Conservation (phyloP, 2,797 vertebrate genomes). For the Acanthurus tractus region DNA sequence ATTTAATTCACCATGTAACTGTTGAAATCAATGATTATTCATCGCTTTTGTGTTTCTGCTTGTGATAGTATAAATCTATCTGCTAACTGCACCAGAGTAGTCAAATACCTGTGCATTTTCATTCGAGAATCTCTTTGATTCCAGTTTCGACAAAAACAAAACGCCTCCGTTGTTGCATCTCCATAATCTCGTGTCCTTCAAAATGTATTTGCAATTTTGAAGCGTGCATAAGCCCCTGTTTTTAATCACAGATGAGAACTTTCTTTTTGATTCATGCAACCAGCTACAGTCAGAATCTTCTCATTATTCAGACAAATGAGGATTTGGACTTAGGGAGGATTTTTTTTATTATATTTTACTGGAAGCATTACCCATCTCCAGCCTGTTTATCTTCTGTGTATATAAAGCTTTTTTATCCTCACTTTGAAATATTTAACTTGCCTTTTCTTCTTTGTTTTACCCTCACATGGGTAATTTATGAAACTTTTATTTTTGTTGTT, state of each 20-base stretch:
- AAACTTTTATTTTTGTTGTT: constrained; percentile 45
- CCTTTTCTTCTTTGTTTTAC: constrained; percentile 58
- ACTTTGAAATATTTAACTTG: constrained; percentile 66
- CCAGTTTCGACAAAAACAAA: constrained; percentile 29
- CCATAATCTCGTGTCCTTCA: constrained; percentile 55
- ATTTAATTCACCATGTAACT: background rate
- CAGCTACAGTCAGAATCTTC: constrained; percentile 46
- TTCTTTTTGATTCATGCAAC: constrained; percentile 58
- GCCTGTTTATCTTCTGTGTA: constrained; percentile 67
- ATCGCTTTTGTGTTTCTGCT: background rate
- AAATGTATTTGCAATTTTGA: constrained; percentile 52
- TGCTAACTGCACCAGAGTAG: constrained; percentile 14
- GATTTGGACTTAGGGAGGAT: constrained; percentile 63
- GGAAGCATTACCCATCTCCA: constrained; percentile 52
- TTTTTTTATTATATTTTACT: constrained; percentile 47
- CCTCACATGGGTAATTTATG: constrained; percentile 60
- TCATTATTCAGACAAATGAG: constrained; percentile 73
- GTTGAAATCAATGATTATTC: constrained; percentile 22
- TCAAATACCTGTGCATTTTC: constrained; percentile 20
- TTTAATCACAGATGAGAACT: constrained; percentile 61
- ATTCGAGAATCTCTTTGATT: constrained; percentile 46
- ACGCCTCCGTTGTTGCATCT: constrained; percentile 33
- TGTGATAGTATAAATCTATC: constrained; percentile 12
- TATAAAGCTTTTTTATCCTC: constrained; percentile 72
- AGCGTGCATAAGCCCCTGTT: constrained; percentile 39